Evolutionary conservation across 2,888 invertebrate species (phyloP), one percentile per base, ranked within the genome.

Genomic region (Leptinotarsa tumamoca): DNA sequence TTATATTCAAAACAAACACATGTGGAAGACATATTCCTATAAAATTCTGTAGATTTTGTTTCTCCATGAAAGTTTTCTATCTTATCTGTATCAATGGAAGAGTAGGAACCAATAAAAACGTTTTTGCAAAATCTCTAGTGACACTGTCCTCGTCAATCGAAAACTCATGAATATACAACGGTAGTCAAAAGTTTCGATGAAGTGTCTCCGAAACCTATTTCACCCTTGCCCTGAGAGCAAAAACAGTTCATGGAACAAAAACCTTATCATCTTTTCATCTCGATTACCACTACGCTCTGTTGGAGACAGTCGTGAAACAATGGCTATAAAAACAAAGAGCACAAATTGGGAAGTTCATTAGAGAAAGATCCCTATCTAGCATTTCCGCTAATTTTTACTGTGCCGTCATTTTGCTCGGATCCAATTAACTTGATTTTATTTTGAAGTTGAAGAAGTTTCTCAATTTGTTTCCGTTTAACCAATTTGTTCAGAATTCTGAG

Each of bases 271-370:
- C 63, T 33, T n/a, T 15, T 17, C 63, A 63, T 63, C 63, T 43
- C 63, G 63, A 43, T 63, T 63, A 63, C 63, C 43, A 63, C 63
- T 63, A 33, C 63, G 43, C 63, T n/a, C 17, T 14, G 27, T 17
- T 33, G 63, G 63, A 63, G 63, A 58, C 27, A 23, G 58, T 58
- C 58, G 58, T 69, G 54, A 71, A 71, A 73, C 71, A 73, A 76
- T 67, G 71, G 68, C 68, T 67, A 76, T 76, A 76, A 76, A 76
- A 75, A 76, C 68, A 70, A 70, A 70, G 58, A 61, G 52, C 71
- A 68, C 73, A 73, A 76, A 76, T 76, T 69, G 73, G 68, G 63
- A 67, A 68, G 68, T 76, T 76, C 76, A 73, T 76, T 76, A 76
- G 63, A 43, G 71, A 61, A 68, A 17, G 71, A 76, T 76, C 70